These are phyloP conservation scores for Centropyge bicolor DNA, from an alignment of 2,797 vertebrate species.

Conservation along the genomic window DNA sequence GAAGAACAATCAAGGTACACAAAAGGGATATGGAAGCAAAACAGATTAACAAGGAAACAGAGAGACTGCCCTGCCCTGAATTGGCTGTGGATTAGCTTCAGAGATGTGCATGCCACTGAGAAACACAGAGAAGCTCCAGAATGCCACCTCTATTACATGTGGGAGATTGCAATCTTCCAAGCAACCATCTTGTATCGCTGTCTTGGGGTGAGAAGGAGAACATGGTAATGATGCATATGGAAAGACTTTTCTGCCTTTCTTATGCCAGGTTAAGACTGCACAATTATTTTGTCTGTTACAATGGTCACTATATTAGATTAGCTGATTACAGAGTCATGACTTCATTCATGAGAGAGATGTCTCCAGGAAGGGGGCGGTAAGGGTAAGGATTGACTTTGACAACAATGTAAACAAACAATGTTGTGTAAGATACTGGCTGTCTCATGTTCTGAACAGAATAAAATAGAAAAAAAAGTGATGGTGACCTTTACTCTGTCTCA, in stretches of 20 bases:
- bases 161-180: slow-evolving; percentile 71
- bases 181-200: slow-evolving; percentile 31
- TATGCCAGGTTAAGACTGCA: too few relatives aligned
- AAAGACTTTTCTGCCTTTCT: slow-evolving; percentile 27
- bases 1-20: slow-evolving; percentile 85
- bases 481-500: too few relatives aligned
- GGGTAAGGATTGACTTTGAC: too few relatives aligned
- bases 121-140: slow-evolving; percentile 63
- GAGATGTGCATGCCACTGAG: slow-evolving; percentile 65
- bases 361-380: too few relatives aligned
- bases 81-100: slow-evolving; percentile 77
- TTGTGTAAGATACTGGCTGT: too few relatives aligned
- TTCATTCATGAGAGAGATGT: too few relatives aligned
- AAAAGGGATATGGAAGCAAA: slow-evolving; percentile 80
- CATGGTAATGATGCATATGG: slow-evolving; percentile 34
- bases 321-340: too few relatives aligned
- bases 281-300: too few relatives aligned
- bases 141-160: slow-evolving; percentile 75
- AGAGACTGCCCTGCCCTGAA: slow-evolving; percentile 65
- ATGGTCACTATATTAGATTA: too few relatives aligned
- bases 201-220: slow-evolving; percentile 36
- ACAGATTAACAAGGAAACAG: slow-evolving; percentile 78
- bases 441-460: too few relatives aligned
- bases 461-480: too few relatives aligned
- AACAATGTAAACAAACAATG: too few relatives aligned